A percentile compares a stretch with the other conserved stretches of the same genome.
These are phyloP conservation scores for Labeo rohita DNA, from an alignment of 2,113 vertebrate genomes.

Conservation along the genomic window DNA sequence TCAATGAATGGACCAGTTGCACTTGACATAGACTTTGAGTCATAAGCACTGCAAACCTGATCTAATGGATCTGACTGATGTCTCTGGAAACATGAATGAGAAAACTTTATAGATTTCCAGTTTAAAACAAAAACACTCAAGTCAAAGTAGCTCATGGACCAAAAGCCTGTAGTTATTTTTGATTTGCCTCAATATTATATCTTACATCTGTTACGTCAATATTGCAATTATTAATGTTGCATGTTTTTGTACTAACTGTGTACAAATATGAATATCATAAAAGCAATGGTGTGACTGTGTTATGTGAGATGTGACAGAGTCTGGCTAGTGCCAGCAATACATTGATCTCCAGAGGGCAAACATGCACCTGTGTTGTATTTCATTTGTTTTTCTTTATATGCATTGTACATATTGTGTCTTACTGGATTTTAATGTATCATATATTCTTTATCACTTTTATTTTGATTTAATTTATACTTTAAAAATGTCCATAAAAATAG, in stretches of 20 bases:
- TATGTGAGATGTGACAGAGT: neutral
- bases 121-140: neutral
- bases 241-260: neutral
- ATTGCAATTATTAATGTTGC: no score
- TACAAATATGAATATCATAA: neutral
- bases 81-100: neutral
- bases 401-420: neutral
- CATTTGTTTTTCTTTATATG: neutral
- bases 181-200: neutral
- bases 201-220: neutral
- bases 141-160: neutral
- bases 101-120: neutral
- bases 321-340: neutral
- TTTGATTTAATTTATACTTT: neutral
- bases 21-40: slow-evolving; percentile 57
- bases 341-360: neutral
- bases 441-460: neutral
- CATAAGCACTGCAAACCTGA: slow-evolving; percentile 58
- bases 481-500: neutral
- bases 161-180: neutral
- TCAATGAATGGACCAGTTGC: slow-evolving; percentile 71
- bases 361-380: neutral
- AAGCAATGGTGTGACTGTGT: neutral
- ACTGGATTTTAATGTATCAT: neutral
- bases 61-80: neutral